These are phyloP conservation scores for Rhipidura dahli DNA, from an alignment of 2,113 vertebrate genomes.

Conservation along the genomic window DNA sequence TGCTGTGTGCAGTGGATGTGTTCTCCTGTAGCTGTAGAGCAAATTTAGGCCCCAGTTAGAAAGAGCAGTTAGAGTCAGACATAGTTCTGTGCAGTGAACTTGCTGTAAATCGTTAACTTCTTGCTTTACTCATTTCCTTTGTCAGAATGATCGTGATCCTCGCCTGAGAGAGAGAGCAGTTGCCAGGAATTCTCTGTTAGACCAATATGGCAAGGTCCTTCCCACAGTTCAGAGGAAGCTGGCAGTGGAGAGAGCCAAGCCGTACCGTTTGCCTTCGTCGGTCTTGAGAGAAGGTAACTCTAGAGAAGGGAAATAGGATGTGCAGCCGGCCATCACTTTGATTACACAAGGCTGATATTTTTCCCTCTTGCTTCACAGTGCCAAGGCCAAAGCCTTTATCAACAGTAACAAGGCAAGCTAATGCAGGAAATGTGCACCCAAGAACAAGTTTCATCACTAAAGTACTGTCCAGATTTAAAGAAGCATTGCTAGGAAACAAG, in stretches of 20 bases:
- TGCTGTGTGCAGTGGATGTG: not conserved
- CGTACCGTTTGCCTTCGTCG: conserved; percentile 79
- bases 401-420: conserved; percentile 78
- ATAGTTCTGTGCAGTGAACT: not conserved
- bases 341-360: not conserved
- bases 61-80: no score
- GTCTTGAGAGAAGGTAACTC: conserved; percentile 83
- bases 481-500: conserved; percentile 80
- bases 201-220: conserved; percentile 87
- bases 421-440: conserved; percentile 76
- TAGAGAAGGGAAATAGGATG: fast-evolving
- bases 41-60: not conserved
- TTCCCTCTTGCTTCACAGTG: conserved; percentile 69
- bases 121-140: not conserved
- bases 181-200: conserved; percentile 88
- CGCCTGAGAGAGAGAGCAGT: conserved; percentile 82
- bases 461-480: conserved; percentile 86
- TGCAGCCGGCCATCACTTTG: not conserved
- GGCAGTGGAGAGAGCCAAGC: conserved; percentile 85
- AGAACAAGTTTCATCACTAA: conserved; percentile 86
- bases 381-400: conserved; percentile 86
- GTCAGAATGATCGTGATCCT: conserved; percentile 86
- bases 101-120: not conserved
- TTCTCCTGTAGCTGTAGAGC: not conserved
- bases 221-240: conserved; percentile 89